phyloP scores from a whole-genome alignment of 2,888 invertebrate genomes.

The Pristionchus japonicus region DNA sequence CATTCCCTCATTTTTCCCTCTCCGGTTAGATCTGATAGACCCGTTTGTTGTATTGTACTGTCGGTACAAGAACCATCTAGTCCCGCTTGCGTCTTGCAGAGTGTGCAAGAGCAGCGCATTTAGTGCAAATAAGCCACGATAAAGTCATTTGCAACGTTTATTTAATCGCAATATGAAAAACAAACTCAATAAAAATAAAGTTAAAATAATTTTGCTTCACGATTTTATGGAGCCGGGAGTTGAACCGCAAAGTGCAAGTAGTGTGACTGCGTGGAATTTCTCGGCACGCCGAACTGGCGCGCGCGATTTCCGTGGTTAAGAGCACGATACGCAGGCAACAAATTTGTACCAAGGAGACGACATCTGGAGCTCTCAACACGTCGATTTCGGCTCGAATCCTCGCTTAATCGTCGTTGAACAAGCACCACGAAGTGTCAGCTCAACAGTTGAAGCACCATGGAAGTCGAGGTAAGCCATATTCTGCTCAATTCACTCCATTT shows the following conservation, averaged over 20 bases:
- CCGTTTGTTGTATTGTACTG: neutral
- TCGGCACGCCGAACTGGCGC: neutral
- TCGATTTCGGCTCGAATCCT: neutral
- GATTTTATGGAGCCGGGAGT: neutral
- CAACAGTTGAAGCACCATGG: neutral
- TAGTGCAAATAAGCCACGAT: neutral
- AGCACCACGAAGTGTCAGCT: neutral
- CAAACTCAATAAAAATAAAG: neutral
- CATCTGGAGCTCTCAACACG: neutral
- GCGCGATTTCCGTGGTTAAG: neutral
- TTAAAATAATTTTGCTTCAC: too few relatives aligned
- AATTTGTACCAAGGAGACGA: neutral
- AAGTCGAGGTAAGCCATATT: slow-evolving; percentile 1
- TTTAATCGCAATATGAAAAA: neutral
- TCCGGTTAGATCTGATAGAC: slow-evolving; percentile 31
- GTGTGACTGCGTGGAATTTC: neutral
- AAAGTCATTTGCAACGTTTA: neutral
- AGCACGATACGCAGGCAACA: neutral
- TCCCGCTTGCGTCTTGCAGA: neutral
- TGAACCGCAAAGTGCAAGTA: neutral
- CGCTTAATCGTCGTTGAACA: neutral
- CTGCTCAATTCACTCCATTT: neutral
- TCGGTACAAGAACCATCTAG: slow-evolving; percentile 29
- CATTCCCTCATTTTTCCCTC: neutral
- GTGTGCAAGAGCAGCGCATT: neutral